A percentile compares a stretch with the other conserved stretches of the same genome.
phyloP scores from a whole-genome alignment of 1,140 invertebrate genomes.

The Nephotettix cincticeps region DNA sequence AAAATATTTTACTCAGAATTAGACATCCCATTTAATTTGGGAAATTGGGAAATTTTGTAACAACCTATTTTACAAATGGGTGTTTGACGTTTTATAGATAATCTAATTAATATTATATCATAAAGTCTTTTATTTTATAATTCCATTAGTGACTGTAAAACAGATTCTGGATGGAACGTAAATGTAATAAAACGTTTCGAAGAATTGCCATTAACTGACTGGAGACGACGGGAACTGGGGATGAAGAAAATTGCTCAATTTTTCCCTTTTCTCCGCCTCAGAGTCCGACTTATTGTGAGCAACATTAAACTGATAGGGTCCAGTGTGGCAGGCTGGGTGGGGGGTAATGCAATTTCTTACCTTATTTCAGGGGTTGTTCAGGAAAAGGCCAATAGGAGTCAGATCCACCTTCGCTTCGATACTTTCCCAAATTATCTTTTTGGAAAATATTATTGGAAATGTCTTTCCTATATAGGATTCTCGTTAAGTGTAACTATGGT shows the following conservation, averaged over 20 bases:
- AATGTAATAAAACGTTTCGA: constrained; percentile 1
- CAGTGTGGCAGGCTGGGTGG: not conserved
- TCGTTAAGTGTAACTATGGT: too few species aligned
- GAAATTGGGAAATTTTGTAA: too few species aligned
- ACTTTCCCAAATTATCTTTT: constrained; percentile 9
- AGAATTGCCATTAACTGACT: constrained; percentile 12
- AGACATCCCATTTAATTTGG: too few species aligned
- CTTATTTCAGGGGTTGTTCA: constrained; percentile 12
- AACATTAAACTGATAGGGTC: constrained; percentile 17
- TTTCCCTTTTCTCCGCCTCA: constrained; percentile 14
- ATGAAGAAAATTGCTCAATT: constrained; percentile 27
- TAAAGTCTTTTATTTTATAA: too few species aligned
- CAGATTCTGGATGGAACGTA: not conserved
- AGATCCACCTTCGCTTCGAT: constrained; percentile 2
- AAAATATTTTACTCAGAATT: too few species aligned
- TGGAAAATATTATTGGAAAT: too few species aligned
- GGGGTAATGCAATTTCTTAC: constrained; percentile 26
- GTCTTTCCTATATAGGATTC: too few species aligned
- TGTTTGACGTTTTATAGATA: too few species aligned
- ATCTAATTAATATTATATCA: too few species aligned
- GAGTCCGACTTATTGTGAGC: constrained; percentile 17
- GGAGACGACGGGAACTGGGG: not conserved
- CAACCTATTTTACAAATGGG: too few species aligned
- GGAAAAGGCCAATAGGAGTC: constrained; percentile 11
- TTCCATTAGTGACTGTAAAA: too few species aligned